Base-by-base conservation (phyloP, 2,888 invertebrate species). In the Euclidia mi region DNA sequence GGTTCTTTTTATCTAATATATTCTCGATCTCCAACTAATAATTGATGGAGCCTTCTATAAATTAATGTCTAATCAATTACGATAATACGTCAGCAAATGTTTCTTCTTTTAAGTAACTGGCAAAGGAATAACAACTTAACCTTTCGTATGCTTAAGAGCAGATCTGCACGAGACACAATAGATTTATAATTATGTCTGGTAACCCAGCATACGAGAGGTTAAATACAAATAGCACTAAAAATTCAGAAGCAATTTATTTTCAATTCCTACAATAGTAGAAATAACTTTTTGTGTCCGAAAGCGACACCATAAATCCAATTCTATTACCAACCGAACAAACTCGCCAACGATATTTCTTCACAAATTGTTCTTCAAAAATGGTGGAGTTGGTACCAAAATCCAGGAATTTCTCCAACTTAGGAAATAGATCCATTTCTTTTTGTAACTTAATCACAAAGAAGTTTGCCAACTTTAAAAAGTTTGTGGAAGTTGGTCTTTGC, bases 361-460 rank as follows among this genome's bases (percentile, higher is more conserved):
- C 67, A 70, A 67, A 65, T 65, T 61, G 55, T 52, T 57, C 62
- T 63, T 71, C 58, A 71, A 69, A 25, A 71, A 71, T 60, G 55
- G 51, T 55, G 46, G 60, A 65, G n/a, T n/a, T n/a, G n/a, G 62
- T 71, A 68, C 62, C 60, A 68, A 65, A 74, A 74, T 53, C 66
- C 56, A 62, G 61, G 47, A 64, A 66, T 60, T 62, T 48, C 45
- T 55, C 46, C 64, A 68, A 77, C 70, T 76, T 77, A 63, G 62
- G 67, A 71, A 77, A 82, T 80, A 78, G 78, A 82, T 81, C 77
- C 78, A 81, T 80, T 80, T 77, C 81, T 75, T 81, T 78, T 69
- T 73, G 76, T 76, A 81, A 82, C 82, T 80, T 81, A 78, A 82
- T 82, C 82, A 77, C 81, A 73, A 72, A 75, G 68, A 79, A 72